Evolutionary conservation across 2,113 vertebrate species (phyloP), one percentile per base, ranked within the genome.

Genomic region (Zosterops pallidus): DNA sequence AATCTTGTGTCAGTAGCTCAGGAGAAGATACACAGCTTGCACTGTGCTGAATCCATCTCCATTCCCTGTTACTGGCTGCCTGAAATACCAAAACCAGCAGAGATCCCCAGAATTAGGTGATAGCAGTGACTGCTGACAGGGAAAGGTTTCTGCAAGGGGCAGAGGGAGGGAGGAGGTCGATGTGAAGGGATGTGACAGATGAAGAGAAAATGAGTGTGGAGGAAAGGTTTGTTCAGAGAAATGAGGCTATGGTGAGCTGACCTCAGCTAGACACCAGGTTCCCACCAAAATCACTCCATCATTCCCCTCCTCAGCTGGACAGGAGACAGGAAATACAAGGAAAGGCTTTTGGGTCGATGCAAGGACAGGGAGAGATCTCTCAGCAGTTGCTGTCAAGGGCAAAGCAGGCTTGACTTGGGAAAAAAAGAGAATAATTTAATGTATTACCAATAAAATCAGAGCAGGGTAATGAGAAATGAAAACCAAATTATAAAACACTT

Each of bases 1-100:
- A 60, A 76, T 24, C 9, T 31, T 0, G 1, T 59, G 39, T 13
- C 13, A 70, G 15, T 1, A 57, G 47, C 42, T 78, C 17, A 28
- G 46, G 53, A 42, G n/a, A 35, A 55, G 35, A 25, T 9, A 3
- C 1, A 0, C 1, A 11, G 3, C n/a, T 33, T 56, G 35, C 33
- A 19, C 8, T 11, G 0, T 12, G 53, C 29, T 35, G 44, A 63
- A 76, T 76, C 44, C 57, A 76, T 37, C 57, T 19, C 39, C 25
- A 26, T 50, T 78, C 72, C 49, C 6, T 63, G 5, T 28, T 42
- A 2, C 23, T 91, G 64, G 1, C 65, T 56, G 21, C 31, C 37
- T 78, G 12, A 9, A 4, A 4, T 41, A 65, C 65, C 53, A 14
- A 49, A 42, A 71, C 24, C 7, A 72, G 49, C 22, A 46, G 9